Conservation (phyloP, 1,140 invertebrate genomes). For the Cherax quadricarinatus region DNA sequence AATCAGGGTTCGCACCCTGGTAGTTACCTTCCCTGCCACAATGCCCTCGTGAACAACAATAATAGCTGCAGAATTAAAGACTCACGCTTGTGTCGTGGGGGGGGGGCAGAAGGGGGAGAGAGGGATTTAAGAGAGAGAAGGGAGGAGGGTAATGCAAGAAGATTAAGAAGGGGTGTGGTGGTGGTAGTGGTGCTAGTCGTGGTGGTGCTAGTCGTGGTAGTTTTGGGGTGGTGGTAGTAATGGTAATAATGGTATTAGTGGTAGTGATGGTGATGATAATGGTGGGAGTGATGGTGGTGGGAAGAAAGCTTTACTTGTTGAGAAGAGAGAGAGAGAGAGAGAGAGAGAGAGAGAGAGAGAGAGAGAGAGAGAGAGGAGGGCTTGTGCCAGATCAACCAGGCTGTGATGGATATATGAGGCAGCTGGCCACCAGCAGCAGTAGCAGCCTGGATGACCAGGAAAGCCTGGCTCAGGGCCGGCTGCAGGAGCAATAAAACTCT, state of each 20-base stretch:
- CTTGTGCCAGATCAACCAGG: too few species aligned
- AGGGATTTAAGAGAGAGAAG: background rate
- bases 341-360: background rate
- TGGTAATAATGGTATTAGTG: too few species aligned
- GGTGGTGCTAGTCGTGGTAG: background rate
- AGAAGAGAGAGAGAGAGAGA: background rate
- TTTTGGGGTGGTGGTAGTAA: background rate
- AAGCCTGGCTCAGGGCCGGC: too few species aligned
- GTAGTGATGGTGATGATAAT: background rate
- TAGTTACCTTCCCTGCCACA: background rate
- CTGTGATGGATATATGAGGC: too few species aligned
- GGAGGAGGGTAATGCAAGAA: background rate
- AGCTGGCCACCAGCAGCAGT: too few species aligned
- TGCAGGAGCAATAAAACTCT: too few species aligned
- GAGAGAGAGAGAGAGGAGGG: background rate
- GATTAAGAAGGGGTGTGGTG: background rate
- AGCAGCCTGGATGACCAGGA: too few species aligned
- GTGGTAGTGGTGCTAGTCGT: background rate
- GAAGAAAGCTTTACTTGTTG: too few species aligned
- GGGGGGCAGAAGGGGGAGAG: background rate
- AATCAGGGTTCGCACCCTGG: background rate
- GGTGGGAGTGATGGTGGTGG: background rate
- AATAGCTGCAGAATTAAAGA: conserved; percentile 37
- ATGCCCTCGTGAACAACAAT: conserved; percentile 31
- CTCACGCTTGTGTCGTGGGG: background rate